Percentiles rank a stretch among this genome's conserved stretches.
phyloP scores from a whole-genome alignment of 64 coral and sea anemone species.

The Pachyseris speciosa region DNA sequence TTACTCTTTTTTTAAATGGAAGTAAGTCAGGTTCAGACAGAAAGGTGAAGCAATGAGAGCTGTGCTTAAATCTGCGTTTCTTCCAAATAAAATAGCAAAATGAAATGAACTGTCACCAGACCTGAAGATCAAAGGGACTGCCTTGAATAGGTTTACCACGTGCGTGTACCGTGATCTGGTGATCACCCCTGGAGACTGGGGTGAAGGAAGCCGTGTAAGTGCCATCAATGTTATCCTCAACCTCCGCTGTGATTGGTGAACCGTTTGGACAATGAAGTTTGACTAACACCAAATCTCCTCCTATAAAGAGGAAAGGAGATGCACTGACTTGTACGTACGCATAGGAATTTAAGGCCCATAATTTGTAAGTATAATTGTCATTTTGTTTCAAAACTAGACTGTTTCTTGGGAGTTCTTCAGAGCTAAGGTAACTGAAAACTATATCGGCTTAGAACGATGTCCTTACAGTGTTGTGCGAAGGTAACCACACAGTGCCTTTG shows the following conservation, averaged over 20 bases:
- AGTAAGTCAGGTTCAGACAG: too few species aligned
- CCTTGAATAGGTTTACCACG: slow-evolving; percentile 89
- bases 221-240: slow-evolving; percentile 76
- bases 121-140: slow-evolving; percentile 85
- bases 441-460: too few species aligned
- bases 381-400: too few species aligned
- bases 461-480: too few species aligned
- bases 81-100: not conserved
- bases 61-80: too few species aligned
- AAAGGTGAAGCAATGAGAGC: too few species aligned
- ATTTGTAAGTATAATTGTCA: too few species aligned
- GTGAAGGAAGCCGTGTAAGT: slow-evolving; percentile 73
- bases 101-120: not conserved
- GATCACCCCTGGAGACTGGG: slow-evolving; percentile 77
- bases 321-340: not conserved
- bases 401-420: too few species aligned
- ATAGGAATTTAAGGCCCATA: too few species aligned
- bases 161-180: slow-evolving; percentile 75
- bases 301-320: not conserved
- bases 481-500: not conserved
- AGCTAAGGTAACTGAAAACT: too few species aligned
- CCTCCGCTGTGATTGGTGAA: slow-evolving; percentile 76
- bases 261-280: slow-evolving; percentile 84
- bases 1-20: too few species aligned
- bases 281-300: slow-evolving; percentile 78